Conservation (phyloP, 2,888 invertebrate species). For the Dichetophora obliterata region DNA sequence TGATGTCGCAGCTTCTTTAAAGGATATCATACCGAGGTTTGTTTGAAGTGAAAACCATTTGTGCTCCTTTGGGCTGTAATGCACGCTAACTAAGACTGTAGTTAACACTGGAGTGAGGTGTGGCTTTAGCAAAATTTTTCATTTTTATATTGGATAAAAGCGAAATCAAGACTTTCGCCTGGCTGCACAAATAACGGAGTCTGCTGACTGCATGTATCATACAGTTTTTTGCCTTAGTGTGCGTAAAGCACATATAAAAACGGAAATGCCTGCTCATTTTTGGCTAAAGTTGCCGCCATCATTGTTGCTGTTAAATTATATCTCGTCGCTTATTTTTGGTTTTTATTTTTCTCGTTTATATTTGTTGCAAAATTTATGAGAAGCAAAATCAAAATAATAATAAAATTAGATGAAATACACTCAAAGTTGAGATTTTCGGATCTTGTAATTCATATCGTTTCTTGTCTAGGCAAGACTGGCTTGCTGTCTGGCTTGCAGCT, state of each 20-base stretch:
- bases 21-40: too few relatives aligned
- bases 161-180: conserved; percentile 33
- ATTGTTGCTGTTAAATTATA: conserved; percentile 18
- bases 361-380: conserved; percentile 39
- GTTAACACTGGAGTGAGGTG: neutral
- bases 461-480: neutral
- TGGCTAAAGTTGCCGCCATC: neutral
- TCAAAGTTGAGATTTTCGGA: conserved; percentile 30
- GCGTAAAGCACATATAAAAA: too few relatives aligned
- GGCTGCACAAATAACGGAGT: neutral
- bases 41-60: neutral
- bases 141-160: conserved; percentile 36
- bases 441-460: neutral
- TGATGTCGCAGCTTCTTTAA: too few relatives aligned
- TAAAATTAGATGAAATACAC: conserved; percentile 42
- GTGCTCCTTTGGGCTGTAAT: neutral
- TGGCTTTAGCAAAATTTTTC: neutral
- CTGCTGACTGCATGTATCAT: neutral
- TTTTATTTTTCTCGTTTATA: neutral
- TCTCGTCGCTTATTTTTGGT: conserved; percentile 13
- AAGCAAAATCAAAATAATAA: conserved; percentile 42
- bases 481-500: neutral
- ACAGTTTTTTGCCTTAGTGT: too few relatives aligned
- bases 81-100: neutral
- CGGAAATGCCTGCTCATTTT: neutral